Percentiles rank a stretch among this genome's conserved stretches.
phyloP scores from a whole-genome alignment of 1,140 invertebrate species.

The Littorina saxatilis region DNA sequence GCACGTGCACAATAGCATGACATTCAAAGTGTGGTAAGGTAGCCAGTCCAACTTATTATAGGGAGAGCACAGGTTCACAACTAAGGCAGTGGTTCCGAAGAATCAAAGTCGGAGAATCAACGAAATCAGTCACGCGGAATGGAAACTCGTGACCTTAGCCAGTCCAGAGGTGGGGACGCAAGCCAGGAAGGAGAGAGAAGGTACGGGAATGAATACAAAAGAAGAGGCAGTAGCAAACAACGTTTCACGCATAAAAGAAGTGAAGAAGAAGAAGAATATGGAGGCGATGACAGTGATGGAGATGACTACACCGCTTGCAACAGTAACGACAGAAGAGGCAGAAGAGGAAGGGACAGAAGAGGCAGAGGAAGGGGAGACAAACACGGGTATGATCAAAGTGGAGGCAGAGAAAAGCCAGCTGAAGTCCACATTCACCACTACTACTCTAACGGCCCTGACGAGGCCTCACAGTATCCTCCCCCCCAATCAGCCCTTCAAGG shows the following conservation, averaged over 20 bases:
- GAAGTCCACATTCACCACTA: not conserved
- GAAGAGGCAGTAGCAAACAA: too few relatives aligned
- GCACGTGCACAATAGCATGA: not conserved
- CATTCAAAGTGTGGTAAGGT: not conserved
- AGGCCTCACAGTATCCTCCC: too few relatives aligned
- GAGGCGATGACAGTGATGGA: slow-evolving; percentile 5
- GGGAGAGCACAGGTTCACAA: not conserved
- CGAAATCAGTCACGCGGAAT: not conserved
- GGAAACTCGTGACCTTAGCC: not conserved
- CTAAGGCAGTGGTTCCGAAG: not conserved
- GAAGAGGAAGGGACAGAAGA: not conserved
- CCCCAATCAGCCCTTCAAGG: not conserved
- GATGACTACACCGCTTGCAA: not conserved
- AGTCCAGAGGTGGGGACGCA: too few relatives aligned
- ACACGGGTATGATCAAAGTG: not conserved
- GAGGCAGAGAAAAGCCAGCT: not conserved
- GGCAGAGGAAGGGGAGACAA: not conserved
- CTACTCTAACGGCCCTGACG: too few relatives aligned
- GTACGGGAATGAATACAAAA: too few relatives aligned
- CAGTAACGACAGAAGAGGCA: not conserved
- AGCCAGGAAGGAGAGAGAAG: not conserved
- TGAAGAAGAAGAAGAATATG: not conserved
- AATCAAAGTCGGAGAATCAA: not conserved
- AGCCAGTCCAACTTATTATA: not conserved
- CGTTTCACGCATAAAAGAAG: not conserved